phyloP scores from a whole-genome alignment of 2,797 vertebrate genomes.

The Ispidina lecontei region DNA sequence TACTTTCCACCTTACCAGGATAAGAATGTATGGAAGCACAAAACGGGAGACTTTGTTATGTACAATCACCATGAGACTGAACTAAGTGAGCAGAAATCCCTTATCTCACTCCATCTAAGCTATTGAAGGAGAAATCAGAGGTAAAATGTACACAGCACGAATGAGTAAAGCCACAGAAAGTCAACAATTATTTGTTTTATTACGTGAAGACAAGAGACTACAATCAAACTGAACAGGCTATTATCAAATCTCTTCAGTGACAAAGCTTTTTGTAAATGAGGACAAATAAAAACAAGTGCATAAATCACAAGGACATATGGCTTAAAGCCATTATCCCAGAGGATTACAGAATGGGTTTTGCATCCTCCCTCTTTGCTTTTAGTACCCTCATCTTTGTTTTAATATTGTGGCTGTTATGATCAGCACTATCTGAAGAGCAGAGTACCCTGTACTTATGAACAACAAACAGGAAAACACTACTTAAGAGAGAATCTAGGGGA shows the following conservation, averaged over 20 bases:
- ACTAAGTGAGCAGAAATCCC: background rate
- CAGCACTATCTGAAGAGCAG: background rate
- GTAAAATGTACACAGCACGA: constrained; percentile 1
- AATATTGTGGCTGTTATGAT: constrained; percentile 52
- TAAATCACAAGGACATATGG: constrained; percentile 55
- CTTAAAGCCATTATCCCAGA: constrained; percentile 53
- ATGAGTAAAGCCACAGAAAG: constrained; percentile 8
- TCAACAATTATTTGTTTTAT: constrained; percentile 38
- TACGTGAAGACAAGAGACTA: constrained; percentile 45
- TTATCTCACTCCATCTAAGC: background rate
- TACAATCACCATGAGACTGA: background rate
- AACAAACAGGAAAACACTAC: constrained; percentile 51
- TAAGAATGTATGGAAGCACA: background rate
- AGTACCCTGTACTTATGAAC: constrained; percentile 24
- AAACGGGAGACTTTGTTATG: background rate
- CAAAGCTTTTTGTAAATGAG: constrained; percentile 52
- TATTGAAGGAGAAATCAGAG: constrained; percentile 16
- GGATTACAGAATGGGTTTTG: constrained; percentile 5
- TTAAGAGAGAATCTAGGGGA: background rate
- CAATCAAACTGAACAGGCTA: constrained; percentile 33
- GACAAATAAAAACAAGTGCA: constrained; percentile 71
- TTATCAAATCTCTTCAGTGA: constrained; percentile 67
- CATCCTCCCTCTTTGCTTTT: background rate
- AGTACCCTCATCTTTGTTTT: constrained; percentile 31
- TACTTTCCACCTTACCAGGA: background rate